Conservation (phyloP, 2,888 invertebrate genomes). For the Eretmocerus hayati region DNA sequence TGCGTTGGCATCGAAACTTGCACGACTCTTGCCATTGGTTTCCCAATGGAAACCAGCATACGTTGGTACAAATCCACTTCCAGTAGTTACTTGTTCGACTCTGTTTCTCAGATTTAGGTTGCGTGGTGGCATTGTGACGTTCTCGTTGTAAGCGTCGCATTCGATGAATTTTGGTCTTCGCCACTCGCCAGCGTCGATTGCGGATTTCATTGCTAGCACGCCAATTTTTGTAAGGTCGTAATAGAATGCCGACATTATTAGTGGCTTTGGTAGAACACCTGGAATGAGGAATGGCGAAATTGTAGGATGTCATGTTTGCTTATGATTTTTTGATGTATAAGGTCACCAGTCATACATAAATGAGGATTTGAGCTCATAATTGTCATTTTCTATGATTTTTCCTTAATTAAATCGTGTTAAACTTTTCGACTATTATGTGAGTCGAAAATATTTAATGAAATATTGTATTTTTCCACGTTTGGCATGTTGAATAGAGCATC, state of each 20-base stretch:
- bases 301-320: no score
- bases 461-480: no score
- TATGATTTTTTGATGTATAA: no score
- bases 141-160: slow-evolving; percentile 73
- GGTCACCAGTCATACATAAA: no score
- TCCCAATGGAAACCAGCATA: slow-evolving; percentile 36
- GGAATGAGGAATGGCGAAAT: no score
- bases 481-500: no score
- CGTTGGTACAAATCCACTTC: slow-evolving; percentile 28
- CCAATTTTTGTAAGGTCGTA: slow-evolving; percentile 61
- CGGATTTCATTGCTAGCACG: slow-evolving; percentile 36
- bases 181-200: slow-evolving; percentile 58
- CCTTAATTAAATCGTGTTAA: no score
- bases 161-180: slow-evolving; percentile 62
- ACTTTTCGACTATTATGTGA: no score
- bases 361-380: no score
- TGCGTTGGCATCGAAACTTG: slow-evolving; percentile 33
- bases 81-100: slow-evolving; percentile 15
- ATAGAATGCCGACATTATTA: slow-evolving; percentile 62
- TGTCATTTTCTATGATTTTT: no score
- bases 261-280: slow-evolving; percentile 30
- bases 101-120: slow-evolving; percentile 7
- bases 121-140: slow-evolving; percentile 51
- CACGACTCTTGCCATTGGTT: slow-evolving; percentile 36
- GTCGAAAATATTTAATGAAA: no score